Evolutionary conservation across 1,140 invertebrate genomes (phyloP).

Genomic region (Nymphalis io): DNA sequence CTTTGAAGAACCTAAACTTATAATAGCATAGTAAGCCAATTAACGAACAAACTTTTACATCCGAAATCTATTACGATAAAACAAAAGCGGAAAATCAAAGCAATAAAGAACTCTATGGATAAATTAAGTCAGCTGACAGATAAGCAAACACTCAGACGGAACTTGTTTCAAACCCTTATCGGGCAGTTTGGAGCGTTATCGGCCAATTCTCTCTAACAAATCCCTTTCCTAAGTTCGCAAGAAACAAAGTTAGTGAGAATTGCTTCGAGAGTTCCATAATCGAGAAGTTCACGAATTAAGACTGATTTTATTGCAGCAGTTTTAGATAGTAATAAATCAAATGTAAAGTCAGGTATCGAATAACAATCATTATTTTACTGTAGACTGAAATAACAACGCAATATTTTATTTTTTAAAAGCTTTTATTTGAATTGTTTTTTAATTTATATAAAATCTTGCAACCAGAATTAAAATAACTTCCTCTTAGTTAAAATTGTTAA

Average conservation of each 20-base stretch:
- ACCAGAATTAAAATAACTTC: too few species aligned
- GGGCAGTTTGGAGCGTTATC: constrained; percentile 10
- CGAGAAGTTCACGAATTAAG: constrained; percentile 7
- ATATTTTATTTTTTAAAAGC: too few species aligned
- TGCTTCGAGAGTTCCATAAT: constrained; percentile 3
- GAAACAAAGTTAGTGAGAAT: constrained; percentile 8
- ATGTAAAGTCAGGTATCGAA: background rate
- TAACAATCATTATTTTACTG: background rate
- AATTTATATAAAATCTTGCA: too few species aligned
- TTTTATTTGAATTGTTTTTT: too few species aligned
- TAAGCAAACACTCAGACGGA: constrained; percentile 10
- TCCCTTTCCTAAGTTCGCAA: constrained; percentile 12
- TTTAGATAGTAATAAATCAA: background rate
- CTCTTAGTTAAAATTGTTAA: too few species aligned
- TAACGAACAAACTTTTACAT: constrained; percentile 3
- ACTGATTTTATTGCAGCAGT: background rate
- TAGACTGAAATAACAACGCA: too few species aligned
- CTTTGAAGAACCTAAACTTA: background rate
- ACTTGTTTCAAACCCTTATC: constrained; percentile 17
- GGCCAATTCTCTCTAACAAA: constrained; percentile 10
- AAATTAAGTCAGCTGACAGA: constrained; percentile 25
- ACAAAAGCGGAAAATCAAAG: constrained; percentile 9
- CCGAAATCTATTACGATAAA: constrained; percentile 12
- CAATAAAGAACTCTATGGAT: constrained; percentile 23
- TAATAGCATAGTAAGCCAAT: background rate